Percentiles rank a stretch among this genome's conserved stretches.
Conservation (phyloP, 2,888 invertebrate species). For the Melikaiella ostensackeni region DNA sequence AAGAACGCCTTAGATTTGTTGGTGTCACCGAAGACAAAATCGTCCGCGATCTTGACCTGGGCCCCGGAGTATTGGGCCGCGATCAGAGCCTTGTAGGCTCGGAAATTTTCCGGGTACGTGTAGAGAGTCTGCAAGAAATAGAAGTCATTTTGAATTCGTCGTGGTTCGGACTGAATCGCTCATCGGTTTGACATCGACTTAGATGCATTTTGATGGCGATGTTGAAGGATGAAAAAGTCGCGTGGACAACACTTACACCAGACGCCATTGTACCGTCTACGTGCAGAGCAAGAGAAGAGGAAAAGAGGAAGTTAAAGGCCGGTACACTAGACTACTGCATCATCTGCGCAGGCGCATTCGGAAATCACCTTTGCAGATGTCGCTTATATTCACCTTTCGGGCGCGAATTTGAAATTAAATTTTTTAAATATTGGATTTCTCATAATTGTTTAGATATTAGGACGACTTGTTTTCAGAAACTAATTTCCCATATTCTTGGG, state of each 20-base stretch:
- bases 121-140: conserved; percentile 90
- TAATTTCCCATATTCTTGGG: too few species aligned
- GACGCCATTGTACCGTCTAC: conserved; percentile 78
- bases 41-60: conserved; percentile 88
- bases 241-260: conserved; percentile 78
- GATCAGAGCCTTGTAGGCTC: conserved; percentile 97
- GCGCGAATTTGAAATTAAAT: neutral
- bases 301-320: conserved; percentile 73
- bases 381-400: neutral
- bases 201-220: conserved; percentile 60
- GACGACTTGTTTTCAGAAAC: too few species aligned
- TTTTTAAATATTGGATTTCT: too few species aligned
- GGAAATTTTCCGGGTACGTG: conserved; percentile 98
- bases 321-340: conserved; percentile 59
- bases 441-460: too few species aligned
- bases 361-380: neutral
- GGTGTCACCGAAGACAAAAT: conserved; percentile 96
- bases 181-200: conserved; percentile 28
- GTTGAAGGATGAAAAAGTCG: conserved; percentile 68
- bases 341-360: neutral
- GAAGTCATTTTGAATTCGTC: conserved; percentile 46
- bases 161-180: conserved; percentile 18
- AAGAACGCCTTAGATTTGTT: conserved; percentile 92
- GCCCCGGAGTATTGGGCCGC: conserved; percentile 97
- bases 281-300: conserved; percentile 62